Conservation (phyloP, 2,888 invertebrate species). For the Oegoconia quadripuncta region DNA sequence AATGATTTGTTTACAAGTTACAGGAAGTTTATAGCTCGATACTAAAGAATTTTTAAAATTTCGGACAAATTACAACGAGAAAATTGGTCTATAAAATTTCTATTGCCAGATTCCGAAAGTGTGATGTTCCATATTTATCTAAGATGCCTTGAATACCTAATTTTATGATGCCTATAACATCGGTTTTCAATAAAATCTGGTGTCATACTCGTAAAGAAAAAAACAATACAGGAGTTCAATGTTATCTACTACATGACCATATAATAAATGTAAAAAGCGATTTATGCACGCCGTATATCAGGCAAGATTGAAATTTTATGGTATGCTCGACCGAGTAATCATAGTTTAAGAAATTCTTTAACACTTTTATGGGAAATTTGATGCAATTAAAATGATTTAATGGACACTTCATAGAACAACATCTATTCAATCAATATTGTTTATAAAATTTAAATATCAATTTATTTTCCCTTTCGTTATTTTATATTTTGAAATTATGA, state of each 20-base stretch:
- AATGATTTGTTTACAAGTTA: constrained; percentile 2
- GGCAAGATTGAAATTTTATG: constrained; percentile 31
- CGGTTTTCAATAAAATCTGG: constrained; percentile 56
- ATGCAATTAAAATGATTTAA: constrained; percentile 16
- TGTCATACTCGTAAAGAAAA: constrained; percentile 38
- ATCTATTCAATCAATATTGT: background rate
- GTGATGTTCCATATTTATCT: constrained; percentile 47
- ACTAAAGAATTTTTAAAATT: constrained; percentile 30
- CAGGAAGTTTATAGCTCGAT: constrained; percentile 22
- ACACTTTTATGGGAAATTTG: constrained; percentile 10
- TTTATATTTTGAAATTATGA: no score
- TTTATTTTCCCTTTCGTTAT: no score
- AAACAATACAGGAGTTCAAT: constrained; percentile 48
- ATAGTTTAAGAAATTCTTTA: constrained; percentile 13
- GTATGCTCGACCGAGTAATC: constrained; percentile 8
- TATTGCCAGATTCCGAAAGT: constrained; percentile 42
- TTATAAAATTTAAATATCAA: background rate
- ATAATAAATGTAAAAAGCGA: constrained; percentile 45
- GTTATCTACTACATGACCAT: constrained; percentile 37
- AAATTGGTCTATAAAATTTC: constrained; percentile 55
- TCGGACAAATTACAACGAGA: constrained; percentile 41
- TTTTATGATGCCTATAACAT: constrained; percentile 59
- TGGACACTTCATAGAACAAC: constrained; percentile 3
- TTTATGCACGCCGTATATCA: constrained; percentile 37
- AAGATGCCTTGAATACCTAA: constrained; percentile 42